Base-by-base conservation (phyloP, 2,797 vertebrate genomes). In the Tympanoctomys barrerae region DNA sequence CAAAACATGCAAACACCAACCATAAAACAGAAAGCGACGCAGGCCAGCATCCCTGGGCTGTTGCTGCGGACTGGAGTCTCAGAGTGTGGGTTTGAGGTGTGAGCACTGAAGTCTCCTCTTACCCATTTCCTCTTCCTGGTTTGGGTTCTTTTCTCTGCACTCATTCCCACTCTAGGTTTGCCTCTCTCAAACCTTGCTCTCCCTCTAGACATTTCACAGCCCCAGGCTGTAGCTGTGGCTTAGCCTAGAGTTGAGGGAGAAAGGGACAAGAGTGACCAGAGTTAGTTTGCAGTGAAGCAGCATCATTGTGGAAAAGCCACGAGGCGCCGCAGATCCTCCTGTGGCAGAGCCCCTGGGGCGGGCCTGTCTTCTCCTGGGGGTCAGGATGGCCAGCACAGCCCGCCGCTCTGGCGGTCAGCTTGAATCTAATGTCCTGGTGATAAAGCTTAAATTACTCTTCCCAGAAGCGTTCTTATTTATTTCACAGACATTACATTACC, bases 381-480 rank as follows among this genome's bases (percentile, higher is more conserved):
- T 78, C 75, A 18, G 14, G 33, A 62, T 42, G 54, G 83, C 16
- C n/a, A 59, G 46, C 64, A 3, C 33, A 57, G 59, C 7, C 42
- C 36, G 31, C 42, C 36, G 28, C 62, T 90, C 59, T 42, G n/a
- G 61, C 46, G 82, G 93, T 62, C 73, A 78, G n/a, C 70, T 80
- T 33, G 13, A 73, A 85, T 87, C 80, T 62, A 18, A 14, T 2
- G 4, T 94, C 71, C 61, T 80, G 78, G 61, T 87, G 91, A 52
- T 68, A 75, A 90, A 84, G 70, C 57, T 87, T 46, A 71, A 92
- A 87, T 91, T 61, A 91, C 73, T 95, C 54, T 96, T 92, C 90
- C 91, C 0, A 9, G 96, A 95, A 97, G 66, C 24, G 0, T 90
- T 95, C 52, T 88, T 95, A 77, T 94, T 97, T 96, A 94, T 95